phyloP scores from a whole-genome alignment of 2,888 invertebrate species.

The Palloptera scutellata region DNA sequence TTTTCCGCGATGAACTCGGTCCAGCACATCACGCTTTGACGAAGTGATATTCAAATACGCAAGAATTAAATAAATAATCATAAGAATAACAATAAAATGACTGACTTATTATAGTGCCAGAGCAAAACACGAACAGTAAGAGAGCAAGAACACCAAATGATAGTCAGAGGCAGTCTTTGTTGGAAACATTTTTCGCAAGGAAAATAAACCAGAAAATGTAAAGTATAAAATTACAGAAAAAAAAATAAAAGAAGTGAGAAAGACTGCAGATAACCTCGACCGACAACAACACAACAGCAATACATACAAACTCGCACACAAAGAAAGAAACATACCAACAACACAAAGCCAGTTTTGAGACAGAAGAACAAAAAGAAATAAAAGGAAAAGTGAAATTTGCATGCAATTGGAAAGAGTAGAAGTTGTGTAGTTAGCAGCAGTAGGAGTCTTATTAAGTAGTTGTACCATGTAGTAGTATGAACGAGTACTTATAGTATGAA shows the following conservation, averaged over 20 bases:
- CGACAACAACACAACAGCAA: no score
- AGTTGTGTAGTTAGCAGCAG: neutral
- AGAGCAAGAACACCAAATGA: constrained; percentile 17
- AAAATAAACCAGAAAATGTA: constrained; percentile 3
- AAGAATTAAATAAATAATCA: no score
- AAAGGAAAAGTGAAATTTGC: constrained; percentile 13
- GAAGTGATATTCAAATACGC: no score
- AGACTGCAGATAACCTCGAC: constrained; percentile 4
- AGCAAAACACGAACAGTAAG: neutral
- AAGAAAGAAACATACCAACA: neutral
- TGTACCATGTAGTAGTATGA: no score
- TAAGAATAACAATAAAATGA: no score
- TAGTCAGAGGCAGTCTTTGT: constrained; percentile 1
- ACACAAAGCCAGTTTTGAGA: constrained; percentile 1
- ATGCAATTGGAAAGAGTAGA: neutral
- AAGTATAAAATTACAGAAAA: constrained; percentile 8
- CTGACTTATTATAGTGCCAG: no score
- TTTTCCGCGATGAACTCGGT: no score
- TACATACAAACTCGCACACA: neutral
- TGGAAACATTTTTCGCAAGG: constrained; percentile 1
- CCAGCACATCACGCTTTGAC: no score
- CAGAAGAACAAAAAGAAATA: constrained; percentile 2
- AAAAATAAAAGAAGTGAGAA: neutral
- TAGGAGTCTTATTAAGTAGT: no score
- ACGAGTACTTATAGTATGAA: no score